Evolutionary conservation across 92 coral and sea anemone genomes (phyloP).

Genomic region (Porites cylindrica): DNA sequence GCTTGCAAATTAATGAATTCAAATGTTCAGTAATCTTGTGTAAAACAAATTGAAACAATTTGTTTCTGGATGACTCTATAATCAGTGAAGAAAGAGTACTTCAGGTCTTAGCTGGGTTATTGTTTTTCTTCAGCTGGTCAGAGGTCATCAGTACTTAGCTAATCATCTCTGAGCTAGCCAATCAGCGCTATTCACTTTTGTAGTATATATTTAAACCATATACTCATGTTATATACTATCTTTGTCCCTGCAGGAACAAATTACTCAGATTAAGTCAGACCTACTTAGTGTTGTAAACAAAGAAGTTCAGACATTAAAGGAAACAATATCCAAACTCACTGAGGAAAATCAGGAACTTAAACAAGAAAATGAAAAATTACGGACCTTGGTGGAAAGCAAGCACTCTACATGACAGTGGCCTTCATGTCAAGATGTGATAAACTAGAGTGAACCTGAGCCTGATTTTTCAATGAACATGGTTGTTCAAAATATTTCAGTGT

Average conservation of each 20-base stretch:
- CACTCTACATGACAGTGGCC: constrained; percentile 29
- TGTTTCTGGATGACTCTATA: too few relatives aligned
- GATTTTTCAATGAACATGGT: background rate
- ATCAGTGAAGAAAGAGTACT: too few relatives aligned
- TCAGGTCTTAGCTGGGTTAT: too few relatives aligned
- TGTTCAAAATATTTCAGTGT: background rate
- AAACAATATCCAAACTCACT: constrained; percentile 91
- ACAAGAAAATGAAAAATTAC: constrained; percentile 92
- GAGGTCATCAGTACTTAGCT: too few relatives aligned
- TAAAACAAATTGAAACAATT: too few relatives aligned
- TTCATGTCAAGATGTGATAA: background rate
- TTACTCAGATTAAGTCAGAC: constrained; percentile 94
- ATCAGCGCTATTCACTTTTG: too few relatives aligned
- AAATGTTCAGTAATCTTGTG: too few relatives aligned
- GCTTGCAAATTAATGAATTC: too few relatives aligned
- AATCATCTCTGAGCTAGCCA: too few relatives aligned
- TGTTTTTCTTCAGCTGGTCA: too few relatives aligned
- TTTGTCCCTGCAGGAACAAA: constrained; percentile 85
- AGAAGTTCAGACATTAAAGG: constrained; percentile 97
- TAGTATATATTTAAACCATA: too few relatives aligned
- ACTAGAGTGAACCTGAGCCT: background rate
- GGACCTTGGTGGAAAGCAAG: constrained; percentile 69
- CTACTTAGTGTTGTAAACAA: constrained; percentile 93
- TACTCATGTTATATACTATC: background rate
- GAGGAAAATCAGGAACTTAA: constrained; percentile 93